phyloP scores from a whole-genome alignment of 2,888 invertebrate genomes.

The Teleogryllus oceanicus region DNA sequence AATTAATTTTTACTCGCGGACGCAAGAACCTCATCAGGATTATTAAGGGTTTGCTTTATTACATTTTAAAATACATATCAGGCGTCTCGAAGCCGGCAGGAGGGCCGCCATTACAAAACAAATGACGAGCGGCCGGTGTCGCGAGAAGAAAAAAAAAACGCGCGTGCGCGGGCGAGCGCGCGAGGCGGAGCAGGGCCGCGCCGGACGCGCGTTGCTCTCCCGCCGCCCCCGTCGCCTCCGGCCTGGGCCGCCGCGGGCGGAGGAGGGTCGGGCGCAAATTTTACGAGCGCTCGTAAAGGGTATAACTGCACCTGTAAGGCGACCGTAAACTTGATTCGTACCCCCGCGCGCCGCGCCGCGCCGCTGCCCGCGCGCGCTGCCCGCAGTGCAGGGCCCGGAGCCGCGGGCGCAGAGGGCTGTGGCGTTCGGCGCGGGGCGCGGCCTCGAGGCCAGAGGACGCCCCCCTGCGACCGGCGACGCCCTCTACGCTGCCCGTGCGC shows the following conservation, averaged over 20 bases:
- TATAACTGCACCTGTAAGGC: conserved; percentile 36
- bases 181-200: conserved; percentile 21
- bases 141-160: background rate
- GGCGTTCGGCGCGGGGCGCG: background rate
- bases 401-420: background rate
- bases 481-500: too few species aligned
- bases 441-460: background rate
- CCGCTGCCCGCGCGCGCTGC: background rate
- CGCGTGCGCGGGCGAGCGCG: background rate
- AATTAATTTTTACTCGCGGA: conserved; percentile 9
- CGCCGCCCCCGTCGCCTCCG: conserved; percentile 30
- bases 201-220: conserved; percentile 37
- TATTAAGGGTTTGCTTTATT: conserved; percentile 18
- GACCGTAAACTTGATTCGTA: conserved; percentile 33
- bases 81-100: background rate
- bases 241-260: conserved; percentile 3
- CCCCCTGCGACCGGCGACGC: too few species aligned
- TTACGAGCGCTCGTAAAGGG: conserved; percentile 35
- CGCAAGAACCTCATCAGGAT: conserved; percentile 8
- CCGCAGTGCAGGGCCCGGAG: background rate
- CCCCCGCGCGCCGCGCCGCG: background rate
- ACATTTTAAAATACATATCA: conserved; percentile 9
- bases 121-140: background rate
- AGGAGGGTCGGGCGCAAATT: conserved; percentile 31
- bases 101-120: conserved; percentile 18